phyloP scores from a whole-genome alignment of 2,113 vertebrate species.

The Dolichotis patagonum region DNA sequence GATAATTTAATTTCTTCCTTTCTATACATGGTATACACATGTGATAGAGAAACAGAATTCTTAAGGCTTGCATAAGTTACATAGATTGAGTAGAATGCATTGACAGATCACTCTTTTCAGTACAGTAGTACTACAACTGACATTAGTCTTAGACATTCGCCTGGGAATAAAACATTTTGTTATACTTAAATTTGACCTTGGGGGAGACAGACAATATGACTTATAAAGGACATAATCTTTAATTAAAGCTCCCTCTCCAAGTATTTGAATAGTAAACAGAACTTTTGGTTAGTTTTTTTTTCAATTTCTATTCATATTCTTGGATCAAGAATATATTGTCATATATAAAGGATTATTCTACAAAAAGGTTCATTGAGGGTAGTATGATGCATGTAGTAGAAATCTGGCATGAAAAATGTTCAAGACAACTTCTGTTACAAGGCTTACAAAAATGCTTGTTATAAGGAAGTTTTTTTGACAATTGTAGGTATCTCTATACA shows the following conservation, averaged over 20 bases:
- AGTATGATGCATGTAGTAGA: neutral
- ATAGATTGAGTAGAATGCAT: neutral
- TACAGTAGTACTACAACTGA: neutral
- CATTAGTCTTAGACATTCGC: constrained; percentile 3
- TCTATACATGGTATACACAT: neutral
- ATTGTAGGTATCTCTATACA: neutral
- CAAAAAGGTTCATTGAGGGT: neutral
- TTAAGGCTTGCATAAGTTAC: neutral
- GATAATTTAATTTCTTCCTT: neutral
- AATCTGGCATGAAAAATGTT: neutral
- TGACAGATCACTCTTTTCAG: neutral
- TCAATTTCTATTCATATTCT: neutral
- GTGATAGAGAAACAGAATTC: neutral
- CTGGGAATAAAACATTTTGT: neutral
- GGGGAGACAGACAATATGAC: neutral
- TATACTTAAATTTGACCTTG: neutral
- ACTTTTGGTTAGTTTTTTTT: neutral
- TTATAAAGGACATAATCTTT: constrained; percentile 5
- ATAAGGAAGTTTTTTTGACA: neutral
- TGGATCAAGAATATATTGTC: neutral
- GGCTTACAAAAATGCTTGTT: constrained; percentile 17
- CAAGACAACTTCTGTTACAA: neutral
- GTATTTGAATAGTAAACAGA: neutral
- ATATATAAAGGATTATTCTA: constrained; percentile 7
- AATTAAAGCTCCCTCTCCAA: neutral